phyloP scores from a whole-genome alignment of 2,888 invertebrate genomes.

The Cheilosia soror region DNA sequence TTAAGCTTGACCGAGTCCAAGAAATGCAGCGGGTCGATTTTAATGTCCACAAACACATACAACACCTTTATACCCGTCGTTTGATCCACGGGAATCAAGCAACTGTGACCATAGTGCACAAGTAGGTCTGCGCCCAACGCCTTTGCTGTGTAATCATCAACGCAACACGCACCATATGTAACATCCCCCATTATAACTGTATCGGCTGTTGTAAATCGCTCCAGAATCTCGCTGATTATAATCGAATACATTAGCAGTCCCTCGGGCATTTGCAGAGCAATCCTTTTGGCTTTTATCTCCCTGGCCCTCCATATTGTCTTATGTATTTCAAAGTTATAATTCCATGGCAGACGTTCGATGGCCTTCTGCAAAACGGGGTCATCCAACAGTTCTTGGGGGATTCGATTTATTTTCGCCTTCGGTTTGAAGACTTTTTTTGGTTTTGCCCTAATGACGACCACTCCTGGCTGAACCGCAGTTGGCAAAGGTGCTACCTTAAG shows the following conservation, averaged over 20 bases:
- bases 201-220: slow-evolving; percentile 94
- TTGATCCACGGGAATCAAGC: slow-evolving; percentile 94
- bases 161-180: slow-evolving; percentile 99
- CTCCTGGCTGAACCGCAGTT: slow-evolving; percentile 69
- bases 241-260: slow-evolving; percentile 96
- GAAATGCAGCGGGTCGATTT: slow-evolving; percentile 97
- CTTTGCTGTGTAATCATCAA: slow-evolving; percentile 97
- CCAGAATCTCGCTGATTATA: slow-evolving; percentile 96
- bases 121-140: slow-evolving; percentile 95
- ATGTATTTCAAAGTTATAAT: slow-evolving; percentile 99
- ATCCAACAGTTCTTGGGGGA: slow-evolving; percentile 91
- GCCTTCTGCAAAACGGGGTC: slow-evolving; percentile 90
- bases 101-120: slow-evolving; percentile 99
- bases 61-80: slow-evolving; percentile 95
- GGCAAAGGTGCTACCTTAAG: slow-evolving; percentile 52
- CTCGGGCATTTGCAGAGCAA: slow-evolving; percentile 99
- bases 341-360: slow-evolving; percentile 91
- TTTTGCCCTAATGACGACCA: slow-evolving; percentile 90
- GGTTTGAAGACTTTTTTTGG: slow-evolving; percentile 92
- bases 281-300: slow-evolving; percentile 92
- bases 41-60: slow-evolving; percentile 99
- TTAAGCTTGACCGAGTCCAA: slow-evolving; percentile 93
- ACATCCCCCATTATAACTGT: slow-evolving; percentile 99
- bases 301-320: slow-evolving; percentile 98
- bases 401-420: slow-evolving; percentile 89